These are phyloP conservation scores for Leptinotarsa juncta DNA, from an alignment of 2,888 invertebrate genomes.

Conservation along the genomic window DNA sequence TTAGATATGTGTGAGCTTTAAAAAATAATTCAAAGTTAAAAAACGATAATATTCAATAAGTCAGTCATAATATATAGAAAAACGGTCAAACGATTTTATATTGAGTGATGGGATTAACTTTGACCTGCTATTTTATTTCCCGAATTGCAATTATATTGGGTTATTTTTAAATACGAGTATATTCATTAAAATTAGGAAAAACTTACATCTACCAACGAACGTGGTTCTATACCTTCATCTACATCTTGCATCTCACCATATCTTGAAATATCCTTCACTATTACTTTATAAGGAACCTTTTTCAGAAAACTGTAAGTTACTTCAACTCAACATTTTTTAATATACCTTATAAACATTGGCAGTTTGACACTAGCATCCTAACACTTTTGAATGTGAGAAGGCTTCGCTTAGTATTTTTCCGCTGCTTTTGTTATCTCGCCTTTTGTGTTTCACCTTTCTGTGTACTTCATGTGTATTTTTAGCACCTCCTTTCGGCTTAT, in stretches of 20 bases:
- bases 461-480: slow-evolving; percentile 19
- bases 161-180: too few species aligned
- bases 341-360: slow-evolving; percentile 39
- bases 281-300: slow-evolving; percentile 21
- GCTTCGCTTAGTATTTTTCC: slow-evolving; percentile 47
- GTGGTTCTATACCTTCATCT: slow-evolving; percentile 24
- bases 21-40: too few species aligned
- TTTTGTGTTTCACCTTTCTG: slow-evolving; percentile 22
- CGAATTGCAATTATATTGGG: too few species aligned
- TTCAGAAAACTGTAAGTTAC: slow-evolving; percentile 28
- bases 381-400: slow-evolving; percentile 38
- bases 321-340: slow-evolving; percentile 28
- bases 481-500: slow-evolving; percentile 33
- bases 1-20: too few species aligned
- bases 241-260: slow-evolving; percentile 22
- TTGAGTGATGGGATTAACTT: too few species aligned
- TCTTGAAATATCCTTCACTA: slow-evolving; percentile 21
- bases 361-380: slow-evolving; percentile 46
- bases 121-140: too few species aligned
- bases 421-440: slow-evolving; percentile 42
- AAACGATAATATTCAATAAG: too few species aligned
- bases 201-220: not conserved
- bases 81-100: too few species aligned
- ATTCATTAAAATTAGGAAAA: too few species aligned
- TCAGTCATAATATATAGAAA: too few species aligned